phyloP scores from a whole-genome alignment of 2,113 vertebrate genomes.

The Dendropsophus ebraccatus region DNA sequence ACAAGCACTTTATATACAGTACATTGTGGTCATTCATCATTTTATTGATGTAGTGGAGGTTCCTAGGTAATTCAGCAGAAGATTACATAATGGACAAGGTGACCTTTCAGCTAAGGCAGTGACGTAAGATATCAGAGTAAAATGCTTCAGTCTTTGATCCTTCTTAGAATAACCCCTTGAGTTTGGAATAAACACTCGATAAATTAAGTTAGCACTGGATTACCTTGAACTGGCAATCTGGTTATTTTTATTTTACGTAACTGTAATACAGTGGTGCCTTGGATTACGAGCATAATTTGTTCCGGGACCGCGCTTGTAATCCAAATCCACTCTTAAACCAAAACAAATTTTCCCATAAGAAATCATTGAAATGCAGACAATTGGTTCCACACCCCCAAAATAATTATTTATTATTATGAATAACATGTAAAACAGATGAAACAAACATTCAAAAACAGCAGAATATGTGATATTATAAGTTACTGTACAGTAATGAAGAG shows the following conservation, averaged over 20 bases:
- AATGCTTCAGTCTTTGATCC: neutral
- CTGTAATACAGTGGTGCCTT: neutral
- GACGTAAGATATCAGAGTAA: conserved; percentile 1
- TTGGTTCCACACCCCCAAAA: no score
- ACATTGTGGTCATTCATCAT: neutral
- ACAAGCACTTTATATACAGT: conserved; percentile 23
- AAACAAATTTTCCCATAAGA: no score
- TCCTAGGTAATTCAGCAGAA: neutral
- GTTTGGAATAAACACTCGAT: neutral
- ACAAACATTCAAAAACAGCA: no score
- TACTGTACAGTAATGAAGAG: no score
- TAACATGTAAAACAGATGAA: no score
- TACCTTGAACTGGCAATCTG: neutral
- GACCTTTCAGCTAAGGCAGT: conserved; percentile 19
- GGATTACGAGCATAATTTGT: no score
- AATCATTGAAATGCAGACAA: no score
- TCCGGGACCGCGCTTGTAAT: no score
- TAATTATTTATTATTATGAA: no score
- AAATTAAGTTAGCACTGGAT: neutral
- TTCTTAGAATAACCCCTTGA: neutral
- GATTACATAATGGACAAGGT: conserved; percentile 6
- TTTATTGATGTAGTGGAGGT: conserved; percentile 16
- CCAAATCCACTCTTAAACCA: no score
- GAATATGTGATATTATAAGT: no score
- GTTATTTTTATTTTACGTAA: neutral